Evolutionary conservation across 2,113 vertebrate species (phyloP), one percentile per base, ranked within the genome.

Genomic region (Dendrocopos noguchii): DNA sequence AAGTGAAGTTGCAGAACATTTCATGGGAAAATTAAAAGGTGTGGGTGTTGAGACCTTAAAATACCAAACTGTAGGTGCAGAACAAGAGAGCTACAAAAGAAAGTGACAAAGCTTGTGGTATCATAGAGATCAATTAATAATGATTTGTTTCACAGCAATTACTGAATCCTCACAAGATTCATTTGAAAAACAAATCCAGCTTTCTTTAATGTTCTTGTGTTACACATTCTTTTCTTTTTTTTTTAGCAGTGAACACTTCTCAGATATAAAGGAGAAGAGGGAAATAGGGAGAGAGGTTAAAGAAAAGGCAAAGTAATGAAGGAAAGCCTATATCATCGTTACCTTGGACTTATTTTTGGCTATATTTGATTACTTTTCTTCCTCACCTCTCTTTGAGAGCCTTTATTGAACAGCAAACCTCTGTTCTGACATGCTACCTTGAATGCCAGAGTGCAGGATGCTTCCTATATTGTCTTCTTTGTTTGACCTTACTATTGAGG

Each of bases 31-130:
- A 94, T 95, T 95, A 96, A 93, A 96, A 94, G 87, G 74, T 86
- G 91, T 96, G 97, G 87, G 84, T 95, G 63, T 97, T 94, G 88
- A 95, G 91, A 93, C 85, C 94, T 97, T 97, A 96, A 96, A 97
- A 96, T 93, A 96, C 82, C 66, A 42, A 97, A 87, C 84, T 34
- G 84, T 87, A 88, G 87, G 80, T 77, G 91, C 72, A 84, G 93
- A 93, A 96, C 60, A 91, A 88, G 71, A 89, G 93, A 92, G 65
- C 70, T 72, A 74, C 44, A 57, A 89, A 92, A 50, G 67, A 80
- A 87, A 77, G 67, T 74, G 83, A 15, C 33, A 91, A 83, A 88
- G 33, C 83, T 79, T 93, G 68, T 66, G 56, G 87, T 66, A 81
- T 76, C 16, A 20, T 94, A 63, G 61, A 76, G 63, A 95, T 83